Percentiles rank a stretch among this genome's conserved stretches.
Conservation (phyloP, 2,113 vertebrate genomes). For the Sorex araneus region DNA sequence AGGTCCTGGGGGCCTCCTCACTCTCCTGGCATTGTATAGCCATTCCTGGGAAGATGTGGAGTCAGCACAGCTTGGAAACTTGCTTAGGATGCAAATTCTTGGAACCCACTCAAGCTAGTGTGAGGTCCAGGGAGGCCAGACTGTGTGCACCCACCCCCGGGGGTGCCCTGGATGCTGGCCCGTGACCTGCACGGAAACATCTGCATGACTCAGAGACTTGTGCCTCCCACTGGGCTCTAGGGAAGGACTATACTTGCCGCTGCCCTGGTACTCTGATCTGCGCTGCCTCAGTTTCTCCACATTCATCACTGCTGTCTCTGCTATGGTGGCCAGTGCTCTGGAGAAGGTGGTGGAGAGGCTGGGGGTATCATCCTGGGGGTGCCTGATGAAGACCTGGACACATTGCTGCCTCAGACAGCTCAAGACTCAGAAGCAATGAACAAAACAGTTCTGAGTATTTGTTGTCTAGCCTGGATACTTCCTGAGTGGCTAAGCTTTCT, state of each 20-base stretch:
- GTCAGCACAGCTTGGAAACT: background rate
- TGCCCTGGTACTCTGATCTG: accelerated
- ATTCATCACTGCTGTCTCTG: background rate
- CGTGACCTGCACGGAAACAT: too few species aligned
- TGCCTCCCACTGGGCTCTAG: too few species aligned
- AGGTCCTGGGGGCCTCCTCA: background rate
- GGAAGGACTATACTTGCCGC: background rate
- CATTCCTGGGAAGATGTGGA: background rate
- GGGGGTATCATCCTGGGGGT: accelerated
- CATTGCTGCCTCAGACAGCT: accelerated
- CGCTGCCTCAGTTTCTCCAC: accelerated
- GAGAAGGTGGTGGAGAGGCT: too few species aligned
- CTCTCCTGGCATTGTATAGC: too few species aligned
- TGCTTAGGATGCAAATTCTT: background rate
- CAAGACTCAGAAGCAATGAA: background rate
- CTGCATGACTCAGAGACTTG: background rate
- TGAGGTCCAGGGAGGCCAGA: background rate
- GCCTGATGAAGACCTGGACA: background rate
- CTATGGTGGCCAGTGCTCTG: background rate
- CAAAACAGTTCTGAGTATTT: background rate
- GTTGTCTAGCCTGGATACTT: accelerated
- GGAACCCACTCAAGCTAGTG: background rate
- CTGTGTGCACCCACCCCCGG: background rate
- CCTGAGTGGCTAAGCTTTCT: background rate
- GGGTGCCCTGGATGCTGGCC: background rate